Evolutionary conservation across 2,888 invertebrate species (phyloP).

Genomic region (Drosophila maculinotata): DNA sequence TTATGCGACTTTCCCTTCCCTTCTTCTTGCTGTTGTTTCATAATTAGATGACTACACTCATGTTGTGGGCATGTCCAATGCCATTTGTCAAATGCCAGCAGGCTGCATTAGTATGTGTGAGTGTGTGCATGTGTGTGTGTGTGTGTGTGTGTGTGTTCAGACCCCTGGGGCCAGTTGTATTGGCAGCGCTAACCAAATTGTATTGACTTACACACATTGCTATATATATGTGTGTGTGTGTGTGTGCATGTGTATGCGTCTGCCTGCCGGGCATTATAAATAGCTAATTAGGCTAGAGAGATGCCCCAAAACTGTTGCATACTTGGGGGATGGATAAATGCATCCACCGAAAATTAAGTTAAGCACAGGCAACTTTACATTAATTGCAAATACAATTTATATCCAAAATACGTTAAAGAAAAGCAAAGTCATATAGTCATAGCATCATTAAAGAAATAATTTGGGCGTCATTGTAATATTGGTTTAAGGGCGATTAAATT

Average conservation of each 20-base stretch:
- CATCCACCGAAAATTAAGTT: constrained; percentile 23
- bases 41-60: constrained; percentile 59
- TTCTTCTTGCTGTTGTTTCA: constrained; percentile 45
- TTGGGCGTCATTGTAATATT: too few species aligned
- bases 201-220: constrained; percentile 64
- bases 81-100: constrained; percentile 44
- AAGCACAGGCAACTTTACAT: constrained; percentile 8
- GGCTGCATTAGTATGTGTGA: constrained; percentile 14
- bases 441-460: too few species aligned
- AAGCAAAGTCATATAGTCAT: not conserved
- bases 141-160: constrained; percentile 22
- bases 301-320: constrained; percentile 25
- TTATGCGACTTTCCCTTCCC: constrained; percentile 37
- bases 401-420: not conserved
- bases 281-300: constrained; percentile 64
- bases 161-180: constrained; percentile 51
- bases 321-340: constrained; percentile 8
- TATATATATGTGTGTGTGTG: constrained; percentile 32
- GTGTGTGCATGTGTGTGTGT: constrained; percentile 7
- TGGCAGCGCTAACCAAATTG: constrained; percentile 51
- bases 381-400: constrained; percentile 40
- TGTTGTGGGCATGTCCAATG: constrained; percentile 33
- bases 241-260: constrained; percentile 19
- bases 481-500: too few species aligned
- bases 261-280: constrained; percentile 59